phyloP scores from a whole-genome alignment of 2,113 vertebrate genomes.

The Cepphus grylle region DNA sequence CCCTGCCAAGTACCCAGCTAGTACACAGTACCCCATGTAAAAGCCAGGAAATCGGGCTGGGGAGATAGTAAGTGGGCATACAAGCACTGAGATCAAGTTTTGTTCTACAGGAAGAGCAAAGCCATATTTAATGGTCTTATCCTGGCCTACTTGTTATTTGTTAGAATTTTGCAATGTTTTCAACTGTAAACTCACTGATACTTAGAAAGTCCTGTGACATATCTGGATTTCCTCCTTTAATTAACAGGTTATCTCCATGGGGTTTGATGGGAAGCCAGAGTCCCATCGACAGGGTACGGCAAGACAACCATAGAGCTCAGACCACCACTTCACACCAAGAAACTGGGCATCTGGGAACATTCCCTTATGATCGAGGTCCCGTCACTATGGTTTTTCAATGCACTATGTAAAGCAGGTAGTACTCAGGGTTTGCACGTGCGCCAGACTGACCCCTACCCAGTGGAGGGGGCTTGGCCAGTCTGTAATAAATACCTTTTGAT shows the following conservation, averaged over 20 bases:
- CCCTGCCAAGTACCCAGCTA: neutral
- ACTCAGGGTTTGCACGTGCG: fast-evolving
- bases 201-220: neutral
- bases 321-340: neutral
- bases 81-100: neutral
- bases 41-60: neutral
- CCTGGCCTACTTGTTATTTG: neutral
- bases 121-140: neutral
- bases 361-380: fast-evolving
- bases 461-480: neutral
- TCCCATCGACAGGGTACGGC: neutral
- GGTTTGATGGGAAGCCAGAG: neutral
- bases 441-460: neutral
- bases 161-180: neutral
- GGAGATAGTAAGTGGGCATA: neutral
- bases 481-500: constrained; percentile 5
- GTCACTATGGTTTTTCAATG: neutral
- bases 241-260: neutral
- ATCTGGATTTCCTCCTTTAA: neutral
- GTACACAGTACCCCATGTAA: neutral
- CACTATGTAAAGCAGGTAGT: neutral
- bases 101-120: neutral
- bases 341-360: fast-evolving
- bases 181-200: neutral
- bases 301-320: neutral